Base-by-base conservation (phyloP, 1,140 invertebrate genomes). In the Bathynomus jamesi region DNA sequence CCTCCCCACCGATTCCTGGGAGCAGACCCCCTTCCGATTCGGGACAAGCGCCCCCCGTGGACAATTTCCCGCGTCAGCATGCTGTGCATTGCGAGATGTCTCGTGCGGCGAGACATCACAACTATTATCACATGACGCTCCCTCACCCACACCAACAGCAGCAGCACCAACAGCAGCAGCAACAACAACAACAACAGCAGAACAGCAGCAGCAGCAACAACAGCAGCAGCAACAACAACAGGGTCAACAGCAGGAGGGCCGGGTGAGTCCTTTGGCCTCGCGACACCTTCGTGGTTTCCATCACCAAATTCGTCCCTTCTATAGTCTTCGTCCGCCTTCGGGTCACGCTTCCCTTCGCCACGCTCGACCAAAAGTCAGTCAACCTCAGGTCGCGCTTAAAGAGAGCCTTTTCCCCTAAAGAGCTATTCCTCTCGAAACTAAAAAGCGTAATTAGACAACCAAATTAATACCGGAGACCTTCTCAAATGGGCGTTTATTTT, bases 31-130 rank as follows among this genome's bases (percentile, higher is more conserved):
- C n/a, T 69, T 21, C 68, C 65, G 30, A 53, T 65, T 31, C 64
- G 69, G 29, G 67, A 66, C 63, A 72, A 61, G 70, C 67, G 62
- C 69, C 66, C 24, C 61, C 70, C 17, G 67, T 65, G n/a, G 67
- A 31, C 40, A 71, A 73, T 53, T 73, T 67, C 21, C 70, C 72
- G 11, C 46, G 71, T 46, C 75, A 73, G 65, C 75, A 76, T 63
- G 72, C 71, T 8, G 72, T 71, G 31, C 73, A 76, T 53, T 76
- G 75, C 46, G 75, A 76, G 63, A 69, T 76, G 46, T 72, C 75
- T 25, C 65, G 75, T 40, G 72, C 75, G 21, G 68, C 69, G 25
- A 68, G 70, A n/a, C 72, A 74, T 27, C 72, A 74, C 24, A 63
- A 70, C 31, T 70, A 67, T 63, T 74, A 70, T 27, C 69, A 74